Conservation (phyloP, 2,797 vertebrate species). For the Tarsius wallacei region DNA sequence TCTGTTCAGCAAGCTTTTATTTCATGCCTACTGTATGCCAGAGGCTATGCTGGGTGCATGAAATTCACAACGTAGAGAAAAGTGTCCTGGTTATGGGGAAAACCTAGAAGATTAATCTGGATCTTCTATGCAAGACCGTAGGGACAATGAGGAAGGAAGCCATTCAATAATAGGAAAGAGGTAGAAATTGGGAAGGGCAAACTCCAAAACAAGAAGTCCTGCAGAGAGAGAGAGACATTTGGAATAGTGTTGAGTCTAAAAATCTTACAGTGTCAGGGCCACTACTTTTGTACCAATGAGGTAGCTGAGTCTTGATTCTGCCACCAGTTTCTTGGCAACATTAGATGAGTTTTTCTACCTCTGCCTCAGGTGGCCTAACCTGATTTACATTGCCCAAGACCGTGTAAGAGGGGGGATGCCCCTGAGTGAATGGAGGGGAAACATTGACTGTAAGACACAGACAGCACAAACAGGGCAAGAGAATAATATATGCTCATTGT, state of each 20-base stretch:
- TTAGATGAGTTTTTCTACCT: neutral
- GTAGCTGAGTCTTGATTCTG: neutral
- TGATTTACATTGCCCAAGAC: neutral
- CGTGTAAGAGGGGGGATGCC: neutral
- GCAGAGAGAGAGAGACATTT: neutral
- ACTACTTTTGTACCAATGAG: neutral
- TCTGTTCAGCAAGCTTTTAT: neutral
- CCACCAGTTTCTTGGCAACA: neutral
- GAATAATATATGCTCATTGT: neutral
- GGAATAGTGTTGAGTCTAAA: neutral
- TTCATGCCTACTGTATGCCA: too few species aligned
- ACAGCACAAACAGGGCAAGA: neutral
- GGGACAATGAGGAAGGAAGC: neutral
- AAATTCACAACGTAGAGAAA: neutral
- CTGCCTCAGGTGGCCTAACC: neutral
- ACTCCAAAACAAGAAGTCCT: neutral
- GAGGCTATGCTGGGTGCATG: too few species aligned
- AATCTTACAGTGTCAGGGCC: neutral
- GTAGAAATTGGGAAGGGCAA: neutral
- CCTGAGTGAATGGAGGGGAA: neutral
- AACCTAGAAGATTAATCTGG: neutral
- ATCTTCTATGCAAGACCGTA: neutral
- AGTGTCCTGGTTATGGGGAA: neutral
- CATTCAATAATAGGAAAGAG: neutral
- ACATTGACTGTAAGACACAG: neutral